A percentile compares a stretch with the other conserved stretches of the same genome.
These are phyloP conservation scores for Pipra filicauda DNA, from an alignment of 2,113 vertebrate genomes.

Conservation along the genomic window DNA sequence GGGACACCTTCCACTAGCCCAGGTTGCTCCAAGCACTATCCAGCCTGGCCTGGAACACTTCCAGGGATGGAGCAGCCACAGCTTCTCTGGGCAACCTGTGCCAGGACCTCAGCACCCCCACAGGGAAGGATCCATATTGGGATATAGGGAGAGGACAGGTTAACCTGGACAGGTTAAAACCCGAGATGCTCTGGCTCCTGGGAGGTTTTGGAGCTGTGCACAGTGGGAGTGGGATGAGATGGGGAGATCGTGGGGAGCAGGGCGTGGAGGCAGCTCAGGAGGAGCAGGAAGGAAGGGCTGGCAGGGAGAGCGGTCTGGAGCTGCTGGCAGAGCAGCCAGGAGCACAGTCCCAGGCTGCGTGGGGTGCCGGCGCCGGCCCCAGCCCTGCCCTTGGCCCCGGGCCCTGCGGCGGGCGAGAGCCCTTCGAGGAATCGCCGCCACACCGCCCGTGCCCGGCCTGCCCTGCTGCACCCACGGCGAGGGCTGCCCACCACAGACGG, in stretches of 20 bases:
- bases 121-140: no score
- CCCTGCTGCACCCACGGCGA: not conserved
- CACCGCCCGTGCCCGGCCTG: not conserved
- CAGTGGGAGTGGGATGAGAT: rapidly evolving
- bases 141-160: rapidly evolving
- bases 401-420: not conserved
- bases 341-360: not conserved
- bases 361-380: not conserved
- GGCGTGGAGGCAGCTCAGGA: not conserved
- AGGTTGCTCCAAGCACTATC: rapidly evolving
- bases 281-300: not conserved
- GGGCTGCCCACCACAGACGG: rapidly evolving
- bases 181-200: rapidly evolving
- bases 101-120: not conserved
- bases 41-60: not conserved
- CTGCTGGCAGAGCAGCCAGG: not conserved
- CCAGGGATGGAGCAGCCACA: not conserved
- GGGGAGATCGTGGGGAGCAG: rapidly evolving
- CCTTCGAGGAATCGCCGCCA: not conserved
- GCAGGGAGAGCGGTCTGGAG: not conserved
- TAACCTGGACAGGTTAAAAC: no score
- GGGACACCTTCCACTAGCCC: not conserved
- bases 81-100: not conserved
- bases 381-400: not conserved
- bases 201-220: not conserved